A percentile compares a stretch with the other conserved stretches of the same genome.
Conservation (phyloP, 2,113 vertebrate genomes). For the Bothrops jararaca region DNA sequence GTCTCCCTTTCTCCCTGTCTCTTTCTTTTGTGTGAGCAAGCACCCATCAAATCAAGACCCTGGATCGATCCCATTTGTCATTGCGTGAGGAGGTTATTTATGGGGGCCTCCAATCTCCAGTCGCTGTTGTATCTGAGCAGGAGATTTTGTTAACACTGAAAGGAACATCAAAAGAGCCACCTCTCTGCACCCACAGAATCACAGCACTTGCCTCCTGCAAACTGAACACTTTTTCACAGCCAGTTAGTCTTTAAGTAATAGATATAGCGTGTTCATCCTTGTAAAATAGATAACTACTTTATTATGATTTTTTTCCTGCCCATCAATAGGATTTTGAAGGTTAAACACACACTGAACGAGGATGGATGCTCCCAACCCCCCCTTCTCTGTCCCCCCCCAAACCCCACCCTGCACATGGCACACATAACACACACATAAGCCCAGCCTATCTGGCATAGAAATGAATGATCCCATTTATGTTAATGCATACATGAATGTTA, state of each 20-base stretch:
- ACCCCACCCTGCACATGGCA: conserved; percentile 38
- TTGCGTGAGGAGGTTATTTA: conserved; percentile 98
- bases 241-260: conserved; percentile 99
- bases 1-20: conserved; percentile 57
- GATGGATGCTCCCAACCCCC: conserved; percentile 80
- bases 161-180: conserved; percentile 92
- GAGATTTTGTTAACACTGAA: conserved; percentile 99
- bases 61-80: conserved; percentile 94
- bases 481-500: conserved; percentile 99
- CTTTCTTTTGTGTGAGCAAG: conserved; percentile 82
- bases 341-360: conserved; percentile 91
- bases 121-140: conserved; percentile 95
- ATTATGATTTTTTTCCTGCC: conserved; percentile 93
- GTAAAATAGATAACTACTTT: conserved; percentile 99
- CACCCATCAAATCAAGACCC: conserved; percentile 94
- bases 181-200: conserved; percentile 85
- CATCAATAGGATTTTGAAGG: conserved; percentile 97
- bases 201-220: conserved; percentile 81
- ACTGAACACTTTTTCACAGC: conserved; percentile 93
- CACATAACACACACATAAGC: conserved; percentile 72
- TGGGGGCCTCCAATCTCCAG: conserved; percentile 98
- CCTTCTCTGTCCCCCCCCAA: conserved; percentile 45
- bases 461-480: conserved; percentile 99
- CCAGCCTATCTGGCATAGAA: conserved; percentile 89
- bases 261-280: conserved; percentile 99